Conservation (phyloP, 1,140 invertebrate genomes). For the Lutraria rhynchaena region DNA sequence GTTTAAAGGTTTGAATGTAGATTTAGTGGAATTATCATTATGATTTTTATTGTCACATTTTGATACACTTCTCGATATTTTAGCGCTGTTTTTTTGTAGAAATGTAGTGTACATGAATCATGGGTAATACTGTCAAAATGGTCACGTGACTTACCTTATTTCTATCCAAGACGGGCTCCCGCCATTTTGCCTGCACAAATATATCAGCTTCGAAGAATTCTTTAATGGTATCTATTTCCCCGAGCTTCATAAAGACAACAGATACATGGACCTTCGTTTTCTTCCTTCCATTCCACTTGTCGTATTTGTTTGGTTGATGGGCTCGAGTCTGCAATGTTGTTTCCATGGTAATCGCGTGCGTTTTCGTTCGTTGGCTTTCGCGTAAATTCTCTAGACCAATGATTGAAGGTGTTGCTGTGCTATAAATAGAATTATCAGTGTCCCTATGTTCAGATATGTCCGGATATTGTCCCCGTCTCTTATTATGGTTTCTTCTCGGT, state of each 20-base stretch:
- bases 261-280: constrained; percentile 68
- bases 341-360: not conserved
- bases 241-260: constrained; percentile 78
- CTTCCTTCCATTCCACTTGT: constrained; percentile 38
- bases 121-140: too few relatives aligned
- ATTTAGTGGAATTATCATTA: too few relatives aligned
- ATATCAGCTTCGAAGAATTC: constrained; percentile 78
- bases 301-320: constrained; percentile 22
- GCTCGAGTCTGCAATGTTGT: not conserved
- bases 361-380: not conserved
- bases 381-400: constrained; percentile 39
- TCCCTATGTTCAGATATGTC: not conserved
- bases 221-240: constrained; percentile 79
- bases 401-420: constrained; percentile 34
- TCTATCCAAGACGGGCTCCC: constrained; percentile 67
- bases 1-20: too few relatives aligned
- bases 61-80: too few relatives aligned
- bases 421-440: constrained; percentile 16
- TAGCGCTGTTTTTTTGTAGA: too few relatives aligned
- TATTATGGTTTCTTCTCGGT: too few relatives aligned
- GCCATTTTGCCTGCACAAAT: constrained; percentile 77
- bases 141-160: constrained; percentile 51
- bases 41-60: too few relatives aligned
- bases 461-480: not conserved
- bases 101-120: too few relatives aligned